phyloP scores from a whole-genome alignment of 2,888 invertebrate species.

The Acronicta alni region DNA sequence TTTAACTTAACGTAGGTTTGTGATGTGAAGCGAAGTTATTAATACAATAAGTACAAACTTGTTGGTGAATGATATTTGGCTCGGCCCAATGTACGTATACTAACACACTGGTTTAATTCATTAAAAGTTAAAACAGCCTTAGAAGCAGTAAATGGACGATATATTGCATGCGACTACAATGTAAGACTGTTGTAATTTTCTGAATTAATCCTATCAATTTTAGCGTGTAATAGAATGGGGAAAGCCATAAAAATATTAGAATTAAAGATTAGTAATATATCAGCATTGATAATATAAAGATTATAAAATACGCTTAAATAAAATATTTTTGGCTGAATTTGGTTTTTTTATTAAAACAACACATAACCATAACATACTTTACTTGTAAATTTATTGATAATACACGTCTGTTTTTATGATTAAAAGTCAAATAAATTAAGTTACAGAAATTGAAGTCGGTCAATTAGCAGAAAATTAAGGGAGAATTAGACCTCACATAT shows the following conservation, averaged over 20 bases:
- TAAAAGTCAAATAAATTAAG: constrained; percentile 50
- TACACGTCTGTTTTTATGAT: constrained; percentile 44
- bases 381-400: constrained; percentile 33
- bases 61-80: constrained; percentile 75
- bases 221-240: constrained; percentile 77
- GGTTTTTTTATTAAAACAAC: constrained; percentile 72
- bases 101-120: constrained; percentile 72
- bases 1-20: constrained; percentile 62
- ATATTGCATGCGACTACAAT: constrained; percentile 24
- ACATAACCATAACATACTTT: constrained; percentile 39
- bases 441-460: constrained; percentile 5
- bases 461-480: constrained; percentile 7
- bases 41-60: constrained; percentile 84
- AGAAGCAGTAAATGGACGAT: constrained; percentile 26
- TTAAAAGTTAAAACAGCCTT: constrained; percentile 70
- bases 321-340: constrained; percentile 88
- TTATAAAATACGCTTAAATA: constrained; percentile 90
- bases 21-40: constrained; percentile 72
- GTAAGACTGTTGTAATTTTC: constrained; percentile 70
- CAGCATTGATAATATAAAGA: constrained; percentile 88
- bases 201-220: constrained; percentile 71
- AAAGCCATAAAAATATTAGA: constrained; percentile 86
- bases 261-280: constrained; percentile 88
- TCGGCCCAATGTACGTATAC: constrained; percentile 79
- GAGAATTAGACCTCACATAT: constrained; percentile 2